Percentiles rank a stretch among this genome's conserved stretches.
These are phyloP conservation scores for Damaliscus lunatus DNA, from an alignment of 2,113 vertebrate species.

Conservation along the genomic window DNA sequence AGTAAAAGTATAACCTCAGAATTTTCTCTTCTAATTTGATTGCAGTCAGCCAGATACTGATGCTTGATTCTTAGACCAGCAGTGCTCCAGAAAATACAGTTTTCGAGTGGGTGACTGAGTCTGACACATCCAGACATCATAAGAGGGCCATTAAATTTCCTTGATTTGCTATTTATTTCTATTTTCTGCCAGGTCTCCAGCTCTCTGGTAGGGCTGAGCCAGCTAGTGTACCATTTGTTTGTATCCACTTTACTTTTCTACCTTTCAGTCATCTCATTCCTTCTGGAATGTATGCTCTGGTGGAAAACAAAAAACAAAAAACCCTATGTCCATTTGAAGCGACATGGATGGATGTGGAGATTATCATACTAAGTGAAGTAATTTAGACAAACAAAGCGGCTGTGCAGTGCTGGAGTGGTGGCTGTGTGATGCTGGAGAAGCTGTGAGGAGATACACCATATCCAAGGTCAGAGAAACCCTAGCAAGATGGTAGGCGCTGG, in stretches of 20 bases:
- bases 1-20: not conserved
- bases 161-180: not conserved
- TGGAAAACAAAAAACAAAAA: rapidly evolving
- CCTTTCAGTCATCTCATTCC: not conserved
- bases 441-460: not conserved
- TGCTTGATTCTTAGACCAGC: rapidly evolving
- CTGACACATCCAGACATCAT: not conserved
- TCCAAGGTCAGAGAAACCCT: not conserved
- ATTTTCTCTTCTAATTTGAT: not conserved
- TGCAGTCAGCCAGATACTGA: rapidly evolving
- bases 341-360: not conserved
- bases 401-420: not conserved
- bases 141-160: no score
- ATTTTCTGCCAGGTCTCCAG: not conserved
- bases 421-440: not conserved
- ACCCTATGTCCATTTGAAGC: not conserved
- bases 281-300: not conserved
- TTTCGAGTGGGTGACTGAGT: rapidly evolving
- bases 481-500: rapidly evolving
- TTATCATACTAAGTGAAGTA: not conserved
- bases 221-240: not conserved
- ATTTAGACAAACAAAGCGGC: not conserved
- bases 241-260: not conserved
- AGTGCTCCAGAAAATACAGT: not conserved
- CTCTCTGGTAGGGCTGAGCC: not conserved